phyloP scores from a whole-genome alignment of 2,113 vertebrate genomes.

The Myotis davidii region DNA sequence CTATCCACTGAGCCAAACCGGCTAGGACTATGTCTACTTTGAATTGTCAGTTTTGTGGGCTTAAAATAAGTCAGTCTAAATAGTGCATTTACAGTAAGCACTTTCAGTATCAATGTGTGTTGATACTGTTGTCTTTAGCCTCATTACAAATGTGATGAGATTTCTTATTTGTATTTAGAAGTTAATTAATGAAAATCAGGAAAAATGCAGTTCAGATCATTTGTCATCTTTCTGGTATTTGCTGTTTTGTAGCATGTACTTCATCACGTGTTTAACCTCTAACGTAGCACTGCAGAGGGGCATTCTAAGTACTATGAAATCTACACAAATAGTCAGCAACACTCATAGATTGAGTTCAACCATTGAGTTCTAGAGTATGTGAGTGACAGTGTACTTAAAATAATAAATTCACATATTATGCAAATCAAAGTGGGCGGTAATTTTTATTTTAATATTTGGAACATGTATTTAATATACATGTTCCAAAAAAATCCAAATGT shows the following conservation, averaged over 20 bases:
- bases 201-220: background rate
- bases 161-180: constrained; percentile 25
- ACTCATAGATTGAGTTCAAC: background rate
- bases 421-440: background rate
- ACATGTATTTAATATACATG: background rate
- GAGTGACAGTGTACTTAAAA: background rate
- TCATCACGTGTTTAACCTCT: background rate
- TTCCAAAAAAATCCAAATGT: background rate
- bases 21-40: background rate
- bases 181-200: background rate
- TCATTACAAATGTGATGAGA: background rate
- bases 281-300: constrained; percentile 11
- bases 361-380: background rate
- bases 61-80: background rate
- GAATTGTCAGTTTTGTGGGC: background rate
- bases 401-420: background rate
- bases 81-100: background rate
- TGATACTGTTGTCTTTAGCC: background rate
- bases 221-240: constrained; percentile 26
- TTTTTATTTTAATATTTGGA: constrained; percentile 26
- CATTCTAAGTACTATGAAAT: background rate
- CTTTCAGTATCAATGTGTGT: background rate
- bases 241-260: constrained; percentile 6
- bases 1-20: too few species aligned
- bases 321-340: background rate